Evolutionary conservation across 2,888 invertebrate genomes (phyloP), one percentile per base, ranked within the genome.

Genomic region (Trichogramma dendrolimi): DNA sequence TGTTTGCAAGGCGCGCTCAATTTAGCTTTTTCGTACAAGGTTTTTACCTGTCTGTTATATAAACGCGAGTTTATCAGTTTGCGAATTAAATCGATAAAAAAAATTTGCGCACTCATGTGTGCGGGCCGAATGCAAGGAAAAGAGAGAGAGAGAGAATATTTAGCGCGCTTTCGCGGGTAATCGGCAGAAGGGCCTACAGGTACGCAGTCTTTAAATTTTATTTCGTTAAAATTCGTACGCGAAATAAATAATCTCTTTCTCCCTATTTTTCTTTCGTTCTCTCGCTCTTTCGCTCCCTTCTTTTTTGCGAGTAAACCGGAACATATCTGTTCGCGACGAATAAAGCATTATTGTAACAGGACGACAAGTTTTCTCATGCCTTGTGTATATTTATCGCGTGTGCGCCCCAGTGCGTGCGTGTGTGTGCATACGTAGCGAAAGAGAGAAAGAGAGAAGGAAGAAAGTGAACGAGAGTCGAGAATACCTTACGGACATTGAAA

Each of bases 361-460:
- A 72, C 76, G 78, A 79, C 78, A 78, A 78, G 76, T 78, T 76
- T 76, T 75, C n/a, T n/a, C 78, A 75, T n/a, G n/a, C n/a, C n/a
- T n/a, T n/a, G n/a, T n/a, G n/a, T n/a, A n/a, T n/a, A n/a, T n/a
- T n/a, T n/a, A n/a, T n/a, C n/a, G n/a, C n/a, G n/a, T n/a, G n/a
- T n/a, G n/a, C n/a, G n/a, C n/a, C n/a, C n/a, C n/a, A n/a, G n/a
- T n/a, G 7, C 46, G 11, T 39, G 4, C 44, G 65, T 66, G 56
- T 55, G 55, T 8, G 61, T 61, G 62, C 49, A 61, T 61, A 7
- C 51, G 47, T 27, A 41, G n/a, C n/a, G n/a, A n/a, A n/a, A n/a
- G n/a, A n/a, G n/a, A n/a, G n/a, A n/a, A n/a, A n/a, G n/a, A n/a
- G n/a, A n/a, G n/a, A n/a, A n/a, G n/a, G n/a, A n/a, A n/a, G n/a